Base-by-base conservation (phyloP, 2,797 vertebrate species). In the Enteromius thamalakanensis region DNA sequence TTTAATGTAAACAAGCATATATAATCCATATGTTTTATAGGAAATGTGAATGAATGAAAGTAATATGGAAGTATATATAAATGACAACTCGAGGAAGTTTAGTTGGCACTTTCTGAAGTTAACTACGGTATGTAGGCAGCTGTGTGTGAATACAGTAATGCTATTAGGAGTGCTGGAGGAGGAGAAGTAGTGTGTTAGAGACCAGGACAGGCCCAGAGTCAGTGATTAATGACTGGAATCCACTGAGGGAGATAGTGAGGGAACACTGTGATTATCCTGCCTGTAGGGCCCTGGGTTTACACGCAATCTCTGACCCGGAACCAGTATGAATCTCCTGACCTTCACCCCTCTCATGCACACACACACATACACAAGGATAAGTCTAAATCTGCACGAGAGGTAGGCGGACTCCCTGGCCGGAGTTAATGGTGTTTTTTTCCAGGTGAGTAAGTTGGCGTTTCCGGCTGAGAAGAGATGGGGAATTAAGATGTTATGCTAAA, bases 401-500 rank as follows among this genome's bases (percentile, higher is more conserved):
- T 74, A 93, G 87, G 91, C 88, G 84, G 87, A 87, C 82, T 83
- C 83, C 90, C 89, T 93, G 87, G 91, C 92, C 93, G 84, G 90
- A 91, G 94, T 94, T 92, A 94, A 87, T 85, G 89, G 83, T 92
- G 95, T 95, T 93, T 96, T 95, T 93, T 96, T 95, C 94, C 95
- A 96, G 97, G 95, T 95, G 96, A 97, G 95, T 77, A 84, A 86
- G 81, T 75, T 87, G 83, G 76, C 77, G 80, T 87, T 89, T 88
- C 86, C 82, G 86, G 86, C 79, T 87, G 84, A 85, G 79, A 76
- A 84, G 83, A 80, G 80, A 97, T 97, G 95, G 96, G 72, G 93
- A 94, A 98, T 96, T 94, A 96, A 97, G 96, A 96, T 94, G 95
- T 94, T 95, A 94, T 93, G 92, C 91, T 93, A 94, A 89, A 89